phyloP scores from a whole-genome alignment of 92 coral and sea anemone species.

The Umimayanthus kanabou region DNA sequence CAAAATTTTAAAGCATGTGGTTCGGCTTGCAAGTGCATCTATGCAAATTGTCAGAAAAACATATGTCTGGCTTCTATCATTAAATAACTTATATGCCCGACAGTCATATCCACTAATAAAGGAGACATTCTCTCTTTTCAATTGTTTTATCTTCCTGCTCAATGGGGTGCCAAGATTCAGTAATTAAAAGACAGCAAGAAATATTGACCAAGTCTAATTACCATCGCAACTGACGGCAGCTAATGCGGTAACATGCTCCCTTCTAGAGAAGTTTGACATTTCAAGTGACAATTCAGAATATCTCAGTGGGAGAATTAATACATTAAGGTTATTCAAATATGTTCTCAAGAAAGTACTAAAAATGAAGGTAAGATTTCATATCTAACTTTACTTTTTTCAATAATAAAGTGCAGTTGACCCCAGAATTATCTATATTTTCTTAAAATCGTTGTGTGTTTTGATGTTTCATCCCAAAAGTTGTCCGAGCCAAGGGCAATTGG shows the following conservation, averaged over 20 bases:
- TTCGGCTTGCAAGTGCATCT: constrained; percentile 24
- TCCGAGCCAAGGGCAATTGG: constrained; percentile 45
- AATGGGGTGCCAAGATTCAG: constrained; percentile 44
- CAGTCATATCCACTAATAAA: constrained; percentile 40
- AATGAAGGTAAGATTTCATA: neutral
- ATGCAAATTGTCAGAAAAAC: constrained; percentile 41
- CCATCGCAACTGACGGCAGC: constrained; percentile 42
- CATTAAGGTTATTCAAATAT: constrained; percentile 28
- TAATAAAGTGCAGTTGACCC: neutral
- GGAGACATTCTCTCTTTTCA: constrained; percentile 43
- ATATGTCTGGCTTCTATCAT: constrained; percentile 41
- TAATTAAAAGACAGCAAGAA: constrained; percentile 49
- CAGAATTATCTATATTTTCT: constrained; percentile 2
- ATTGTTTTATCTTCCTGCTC: constrained; percentile 37
- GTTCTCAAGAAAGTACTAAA: neutral
- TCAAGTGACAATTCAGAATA: constrained; percentile 29
- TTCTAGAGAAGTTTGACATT: constrained; percentile 11
- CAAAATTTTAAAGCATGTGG: constrained; percentile 24
- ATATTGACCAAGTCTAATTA: constrained; percentile 41
- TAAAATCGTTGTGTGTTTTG: neutral
- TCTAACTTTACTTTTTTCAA: neutral
- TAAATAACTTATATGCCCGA: constrained; percentile 46
- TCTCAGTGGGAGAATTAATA: constrained; percentile 22
- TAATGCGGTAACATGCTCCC: constrained; percentile 29
- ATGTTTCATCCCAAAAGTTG: neutral